Evolutionary conservation across 2,797 vertebrate genomes (phyloP).

Genomic region (Hippoglossus hippoglossus): DNA sequence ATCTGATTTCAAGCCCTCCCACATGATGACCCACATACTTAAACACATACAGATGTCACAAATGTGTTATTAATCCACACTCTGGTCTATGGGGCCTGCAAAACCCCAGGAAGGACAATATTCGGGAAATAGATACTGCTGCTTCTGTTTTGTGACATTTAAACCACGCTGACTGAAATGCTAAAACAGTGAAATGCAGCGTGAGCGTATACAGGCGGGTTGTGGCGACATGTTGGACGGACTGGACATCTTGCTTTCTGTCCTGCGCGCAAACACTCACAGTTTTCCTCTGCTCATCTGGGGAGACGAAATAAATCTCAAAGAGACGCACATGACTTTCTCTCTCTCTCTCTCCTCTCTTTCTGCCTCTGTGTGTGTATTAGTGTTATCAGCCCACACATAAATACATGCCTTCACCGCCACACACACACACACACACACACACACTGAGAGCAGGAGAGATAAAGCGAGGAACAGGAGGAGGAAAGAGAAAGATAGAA

Average conservation of each 20-base stretch:
- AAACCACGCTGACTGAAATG: not conserved
- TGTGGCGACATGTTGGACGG: not conserved
- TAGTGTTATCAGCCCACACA: slow-evolving; percentile 72
- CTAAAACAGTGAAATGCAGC: not conserved
- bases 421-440: slow-evolving; percentile 5
- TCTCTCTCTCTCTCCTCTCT: not conserved
- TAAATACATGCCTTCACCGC: slow-evolving; percentile 38
- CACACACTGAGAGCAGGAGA: slow-evolving; percentile 12
- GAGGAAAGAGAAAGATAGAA: slow-evolving; percentile 25
- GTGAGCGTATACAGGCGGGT: not conserved
- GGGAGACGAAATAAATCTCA: slow-evolving; percentile 14
- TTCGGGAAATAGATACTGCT: fast-evolving
- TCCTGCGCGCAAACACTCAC: not conserved
- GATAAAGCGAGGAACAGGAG: slow-evolving; percentile 24
- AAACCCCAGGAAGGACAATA: not conserved
- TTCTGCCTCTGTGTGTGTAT: slow-evolving; percentile 13
- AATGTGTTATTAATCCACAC: not conserved
- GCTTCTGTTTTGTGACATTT: not conserved
- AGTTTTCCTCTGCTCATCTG: not conserved
- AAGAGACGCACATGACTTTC: slow-evolving; percentile 58
- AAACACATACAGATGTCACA: not conserved
- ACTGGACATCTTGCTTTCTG: not conserved
- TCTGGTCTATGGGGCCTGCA: no score
- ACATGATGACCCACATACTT: not conserved
- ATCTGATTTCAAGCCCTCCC: not conserved